Evolutionary conservation across 2,888 invertebrate genomes (phyloP).

Genomic region (Ommatoiulus sabulosus): DNA sequence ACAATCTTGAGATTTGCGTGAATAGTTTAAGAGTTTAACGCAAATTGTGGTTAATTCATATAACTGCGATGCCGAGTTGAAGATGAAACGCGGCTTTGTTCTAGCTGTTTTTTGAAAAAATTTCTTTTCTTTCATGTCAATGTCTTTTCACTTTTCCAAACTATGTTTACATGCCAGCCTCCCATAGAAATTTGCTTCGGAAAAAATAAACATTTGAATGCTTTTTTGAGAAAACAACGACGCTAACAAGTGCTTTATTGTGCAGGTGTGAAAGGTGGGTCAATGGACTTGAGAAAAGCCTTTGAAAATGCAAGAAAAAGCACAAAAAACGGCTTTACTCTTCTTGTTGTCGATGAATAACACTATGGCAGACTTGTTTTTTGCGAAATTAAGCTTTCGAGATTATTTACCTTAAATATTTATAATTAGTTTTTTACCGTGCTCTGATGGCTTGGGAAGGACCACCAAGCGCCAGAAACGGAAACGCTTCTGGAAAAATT

Average conservation of each 20-base stretch:
- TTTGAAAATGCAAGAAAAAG: background rate
- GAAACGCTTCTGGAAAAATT: background rate
- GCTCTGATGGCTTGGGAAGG: background rate
- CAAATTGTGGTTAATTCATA: constrained; percentile 15
- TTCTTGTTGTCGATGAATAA: background rate
- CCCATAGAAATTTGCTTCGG: background rate
- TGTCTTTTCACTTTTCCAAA: constrained; percentile 30
- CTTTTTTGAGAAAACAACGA: constrained; percentile 31
- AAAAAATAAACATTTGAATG: constrained; percentile 1
- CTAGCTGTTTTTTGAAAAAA: background rate
- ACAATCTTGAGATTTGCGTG: constrained; percentile 1
- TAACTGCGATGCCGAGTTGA: background rate
- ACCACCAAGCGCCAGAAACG: background rate
- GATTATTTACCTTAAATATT: background rate
- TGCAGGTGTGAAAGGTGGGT: constrained; percentile 31
- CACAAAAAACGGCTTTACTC: background rate
- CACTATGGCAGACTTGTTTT: background rate
- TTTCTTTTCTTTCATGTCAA: background rate
- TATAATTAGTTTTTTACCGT: background rate
- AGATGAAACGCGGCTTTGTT: constrained; percentile 10
- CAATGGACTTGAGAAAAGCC: constrained; percentile 37
- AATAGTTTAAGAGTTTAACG: background rate
- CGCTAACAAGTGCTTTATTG: constrained; percentile 25
- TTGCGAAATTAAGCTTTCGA: background rate
- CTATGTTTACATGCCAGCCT: constrained; percentile 16